Evolutionary conservation across 2,888 invertebrate genomes (phyloP).

Genomic region (Invenusta paracnida): DNA sequence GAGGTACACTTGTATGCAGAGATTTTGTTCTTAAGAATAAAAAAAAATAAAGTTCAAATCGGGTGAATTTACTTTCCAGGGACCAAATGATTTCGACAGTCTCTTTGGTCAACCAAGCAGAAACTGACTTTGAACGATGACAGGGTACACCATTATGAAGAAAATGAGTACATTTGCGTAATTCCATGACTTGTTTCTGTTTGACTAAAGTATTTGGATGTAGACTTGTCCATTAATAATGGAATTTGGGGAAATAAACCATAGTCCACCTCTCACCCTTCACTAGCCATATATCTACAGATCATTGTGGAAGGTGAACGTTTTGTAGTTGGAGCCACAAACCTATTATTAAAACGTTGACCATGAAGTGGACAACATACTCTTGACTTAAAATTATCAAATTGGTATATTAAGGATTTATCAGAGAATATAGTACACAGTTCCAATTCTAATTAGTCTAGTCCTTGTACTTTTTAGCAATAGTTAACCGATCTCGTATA

Average conservation of each 20-base stretch:
- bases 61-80: neutral
- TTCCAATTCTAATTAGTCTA: neutral
- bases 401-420: neutral
- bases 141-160: constrained; percentile 19
- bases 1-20: neutral
- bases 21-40: neutral
- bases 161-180: constrained; percentile 21
- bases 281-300: neutral
- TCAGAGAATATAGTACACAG: neutral
- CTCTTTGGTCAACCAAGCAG: neutral
- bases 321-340: constrained; percentile 23
- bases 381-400: neutral
- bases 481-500: neutral
- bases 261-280: neutral
- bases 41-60: neutral
- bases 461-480: neutral
- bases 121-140: neutral
- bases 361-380: constrained; percentile 14
- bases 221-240: constrained; percentile 17
- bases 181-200: neutral
- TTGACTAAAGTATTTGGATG: constrained; percentile 11
- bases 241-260: neutral
- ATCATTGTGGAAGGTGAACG: constrained; percentile 23
- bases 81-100: neutral
- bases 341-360: constrained; percentile 12